Base-by-base conservation (phyloP, 2,888 invertebrate species). In the Imbricaverruca yamaguchii region DNA sequence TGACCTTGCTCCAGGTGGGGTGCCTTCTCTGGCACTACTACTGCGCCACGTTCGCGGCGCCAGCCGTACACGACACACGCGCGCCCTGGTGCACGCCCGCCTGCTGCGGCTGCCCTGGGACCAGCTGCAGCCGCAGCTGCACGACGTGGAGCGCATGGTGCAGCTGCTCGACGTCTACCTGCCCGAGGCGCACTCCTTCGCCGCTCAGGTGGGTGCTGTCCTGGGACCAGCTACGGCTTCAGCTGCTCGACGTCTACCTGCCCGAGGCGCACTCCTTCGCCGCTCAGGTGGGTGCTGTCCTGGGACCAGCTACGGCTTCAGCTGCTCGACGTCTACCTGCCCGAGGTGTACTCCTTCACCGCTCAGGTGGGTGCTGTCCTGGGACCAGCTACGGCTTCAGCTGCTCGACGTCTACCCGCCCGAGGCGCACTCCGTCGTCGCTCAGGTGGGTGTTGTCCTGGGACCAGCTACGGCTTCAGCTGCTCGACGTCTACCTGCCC, bases 41-140 rank as follows among this genome's bases (percentile, higher is more conserved):
- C 80, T 81, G 83, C 74, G 23, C 23, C 23, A 81, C 81, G 59
- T 83, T 59, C 80, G 83, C 83, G 21, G 55, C 63, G 57, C 67
- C 81, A 18, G 89, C 91, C 0, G 90, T 92, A 21, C 91, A 92
- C 83, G 90, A 92, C 90, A 92, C 84, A 88, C 93, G 77, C 87
- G 92, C 55, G 88, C 89, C 65, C 91, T 91, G 0, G 89, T 92
- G 67, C 93, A 93, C 85, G 89, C 90, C 77, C 90, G 91, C 81
- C 89, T 94, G 82, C 87, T 90, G 1, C 88, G 89, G 80, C 87
- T 94, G 80, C 92, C 93, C 10, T 94, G 94, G 94, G 89, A 91
- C 80, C 89, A 90, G 83, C 92, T 93, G 85, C 90, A 90, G 86
- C 94, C 94, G 0, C 89, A 90, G 21, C 86, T 91, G 23, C 87